Evolutionary conservation across 2,888 invertebrate genomes (phyloP), one percentile per base, ranked within the genome.

Genomic region (Megamerina dolium): DNA sequence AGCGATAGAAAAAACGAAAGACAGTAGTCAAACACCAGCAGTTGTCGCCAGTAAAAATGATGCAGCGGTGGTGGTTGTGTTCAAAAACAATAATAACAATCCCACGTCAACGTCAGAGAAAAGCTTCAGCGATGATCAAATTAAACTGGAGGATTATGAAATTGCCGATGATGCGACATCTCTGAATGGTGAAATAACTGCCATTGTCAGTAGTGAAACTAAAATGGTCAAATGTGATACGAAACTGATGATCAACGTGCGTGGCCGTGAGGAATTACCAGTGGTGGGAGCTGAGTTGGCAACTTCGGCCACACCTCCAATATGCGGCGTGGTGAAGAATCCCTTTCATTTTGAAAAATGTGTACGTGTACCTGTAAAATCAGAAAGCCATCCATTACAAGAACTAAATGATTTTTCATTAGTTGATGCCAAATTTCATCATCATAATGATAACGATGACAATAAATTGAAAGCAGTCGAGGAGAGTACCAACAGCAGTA

Each of bases 181-280:
- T 29, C 53, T 74, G 12, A 73, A 69, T 52, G 73, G 61, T 29
- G 63, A 66, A n/a, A 36, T 53, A 18, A 35, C 39, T 14, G 18
- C 13, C n/a, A 50, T 42, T 17, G 38, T 42, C 8, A 52, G 61
- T 32, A 49, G 57, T 43, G 53, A 53, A 35, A 59, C 68, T 63
- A 76, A 75, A 75, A 74, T 73, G 73, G 73, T 70, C 54, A 61
- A 76, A 64, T 60, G 64, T 59, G 67, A 77, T 60, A 52, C 72
- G 37, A 64, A 68, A 46, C 59, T 65, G 2, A 66, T 73, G 63
- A 74, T 78, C 17, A 76, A 74, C 18, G 81, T 81, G 21, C 78
- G 82, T 54, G 85, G 84, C 12, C 80, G 78, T 60, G 85, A 85
- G 64, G 86, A 85, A 70, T 67, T 83, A 54, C 83, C 85, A 1